Percentiles rank a stretch among this genome's conserved stretches.
Conservation (phyloP, 2,797 vertebrate genomes). For the Salmo trutta region DNA sequence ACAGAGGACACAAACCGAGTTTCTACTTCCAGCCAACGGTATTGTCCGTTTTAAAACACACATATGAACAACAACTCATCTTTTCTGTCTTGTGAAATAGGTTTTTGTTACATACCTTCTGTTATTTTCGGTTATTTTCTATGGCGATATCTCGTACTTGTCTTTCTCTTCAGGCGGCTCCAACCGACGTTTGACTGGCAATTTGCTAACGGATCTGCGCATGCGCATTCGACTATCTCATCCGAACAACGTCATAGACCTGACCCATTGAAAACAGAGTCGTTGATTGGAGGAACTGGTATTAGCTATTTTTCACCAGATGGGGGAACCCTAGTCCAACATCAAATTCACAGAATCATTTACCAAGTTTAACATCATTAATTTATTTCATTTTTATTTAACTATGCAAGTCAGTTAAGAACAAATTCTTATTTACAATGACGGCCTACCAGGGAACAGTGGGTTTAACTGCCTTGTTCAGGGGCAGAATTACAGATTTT, state of each 20-base stretch:
- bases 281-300: neutral
- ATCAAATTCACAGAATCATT: neutral
- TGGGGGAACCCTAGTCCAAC: neutral
- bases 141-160: neutral
- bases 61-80: too few species aligned
- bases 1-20: neutral
- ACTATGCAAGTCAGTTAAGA: too few species aligned
- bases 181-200: neutral
- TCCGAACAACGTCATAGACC: neutral
- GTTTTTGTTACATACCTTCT: slow-evolving; percentile 1
- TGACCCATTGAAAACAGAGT: neutral
- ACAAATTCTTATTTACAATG: too few species aligned
- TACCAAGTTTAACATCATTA: neutral
- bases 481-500: too few species aligned
- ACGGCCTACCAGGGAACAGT: too few species aligned
- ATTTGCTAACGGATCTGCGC: neutral
- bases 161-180: neutral
- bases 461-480: too few species aligned
- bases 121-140: neutral
- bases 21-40: neutral
- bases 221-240: neutral
- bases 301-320: neutral
- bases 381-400: too few species aligned
- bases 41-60: neutral
- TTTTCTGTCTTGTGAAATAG: neutral